Evolutionary conservation across 2,113 vertebrate species (phyloP).

Genomic region (Sylvia atricapilla): DNA sequence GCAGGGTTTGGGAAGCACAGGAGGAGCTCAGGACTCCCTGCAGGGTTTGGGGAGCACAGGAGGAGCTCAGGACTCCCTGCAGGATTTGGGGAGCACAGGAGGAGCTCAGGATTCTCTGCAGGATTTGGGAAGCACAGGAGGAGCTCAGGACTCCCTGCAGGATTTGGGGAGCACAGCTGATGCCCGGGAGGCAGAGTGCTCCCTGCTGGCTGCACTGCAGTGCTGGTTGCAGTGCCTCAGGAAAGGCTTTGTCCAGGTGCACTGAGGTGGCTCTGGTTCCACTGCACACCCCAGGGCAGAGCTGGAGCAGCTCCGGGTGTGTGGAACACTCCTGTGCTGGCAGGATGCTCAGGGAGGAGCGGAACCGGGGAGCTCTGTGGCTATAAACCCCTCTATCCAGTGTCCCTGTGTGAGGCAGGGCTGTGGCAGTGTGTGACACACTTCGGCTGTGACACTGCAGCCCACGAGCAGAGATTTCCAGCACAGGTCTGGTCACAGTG

Average conservation of each 20-base stretch:
- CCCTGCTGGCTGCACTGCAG: accelerated
- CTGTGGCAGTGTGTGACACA: too few species aligned
- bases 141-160: not conserved
- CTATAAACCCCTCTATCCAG: not conserved
- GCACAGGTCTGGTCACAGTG: not conserved
- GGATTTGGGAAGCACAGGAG: not conserved
- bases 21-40: not conserved
- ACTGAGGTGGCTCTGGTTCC: not conserved
- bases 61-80: too few species aligned
- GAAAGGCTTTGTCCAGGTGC: not conserved
- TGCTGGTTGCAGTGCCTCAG: not conserved
- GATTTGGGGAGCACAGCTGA: not conserved
- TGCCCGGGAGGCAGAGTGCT: too few species aligned
- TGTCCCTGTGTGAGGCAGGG: not conserved
- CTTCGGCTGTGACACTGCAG: not conserved
- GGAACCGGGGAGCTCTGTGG: not conserved
- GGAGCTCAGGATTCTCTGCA: not conserved
- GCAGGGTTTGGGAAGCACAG: not conserved
- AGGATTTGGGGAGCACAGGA: not conserved
- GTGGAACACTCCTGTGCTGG: not conserved
- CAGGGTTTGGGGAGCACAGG: not conserved
- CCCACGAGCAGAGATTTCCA: not conserved
- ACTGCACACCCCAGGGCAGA: not conserved
- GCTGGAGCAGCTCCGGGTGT: not conserved
- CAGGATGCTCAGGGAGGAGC: not conserved